phyloP scores from a whole-genome alignment of 2,888 invertebrate species.

The Drosophila birchii region DNA sequence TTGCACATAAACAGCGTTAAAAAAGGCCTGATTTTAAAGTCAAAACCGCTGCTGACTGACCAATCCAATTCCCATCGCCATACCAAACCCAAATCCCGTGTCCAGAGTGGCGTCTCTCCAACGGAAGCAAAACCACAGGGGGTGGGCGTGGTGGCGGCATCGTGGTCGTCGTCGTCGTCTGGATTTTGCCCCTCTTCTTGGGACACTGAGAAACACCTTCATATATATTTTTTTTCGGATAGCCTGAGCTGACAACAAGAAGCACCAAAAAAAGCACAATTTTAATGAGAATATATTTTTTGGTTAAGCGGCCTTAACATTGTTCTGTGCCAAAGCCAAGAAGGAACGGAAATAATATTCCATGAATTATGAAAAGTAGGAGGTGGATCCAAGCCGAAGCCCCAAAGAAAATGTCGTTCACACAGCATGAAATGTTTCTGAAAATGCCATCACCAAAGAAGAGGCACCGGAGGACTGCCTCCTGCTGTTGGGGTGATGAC shows the following conservation, averaged over 20 bases:
- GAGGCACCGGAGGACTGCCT: conserved; percentile 53
- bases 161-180: conserved; percentile 18
- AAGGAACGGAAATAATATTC: conserved; percentile 70
- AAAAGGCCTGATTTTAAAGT: conserved; percentile 39
- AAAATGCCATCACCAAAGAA: conserved; percentile 49
- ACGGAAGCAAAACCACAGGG: conserved; percentile 82
- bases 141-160: conserved; percentile 73
- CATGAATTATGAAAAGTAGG: conserved; percentile 78
- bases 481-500: conserved; percentile 79
- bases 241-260: conserved; percentile 65
- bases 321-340: conserved; percentile 59
- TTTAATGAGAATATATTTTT: conserved; percentile 81
- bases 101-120: conserved; percentile 73
- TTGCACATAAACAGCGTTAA: conserved; percentile 79
- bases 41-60: conserved; percentile 26
- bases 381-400: conserved; percentile 55
- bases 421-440: conserved; percentile 74
- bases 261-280: conserved; percentile 75
- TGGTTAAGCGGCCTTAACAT: conserved; percentile 67
- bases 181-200: conserved; percentile 8
- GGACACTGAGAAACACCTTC: conserved; percentile 34
- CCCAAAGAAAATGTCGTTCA: conserved; percentile 76
- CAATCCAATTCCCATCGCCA: conserved; percentile 40
- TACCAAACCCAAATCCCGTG: conserved; percentile 10
- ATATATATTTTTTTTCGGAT: conserved; percentile 3